Conservation (phyloP, 2,888 invertebrate species). For the Osmoderma eremita region DNA sequence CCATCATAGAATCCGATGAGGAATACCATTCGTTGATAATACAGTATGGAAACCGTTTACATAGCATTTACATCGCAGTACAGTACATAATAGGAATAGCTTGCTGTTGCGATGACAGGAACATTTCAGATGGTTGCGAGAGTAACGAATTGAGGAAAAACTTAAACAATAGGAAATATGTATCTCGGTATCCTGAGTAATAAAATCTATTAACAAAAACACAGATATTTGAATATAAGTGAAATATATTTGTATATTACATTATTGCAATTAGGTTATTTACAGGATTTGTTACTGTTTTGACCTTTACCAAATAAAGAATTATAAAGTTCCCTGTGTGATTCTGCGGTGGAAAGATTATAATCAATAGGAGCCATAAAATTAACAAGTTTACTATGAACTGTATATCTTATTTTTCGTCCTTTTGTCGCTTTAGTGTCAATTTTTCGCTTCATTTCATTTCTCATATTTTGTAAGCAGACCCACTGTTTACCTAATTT, state of each 20-base stretch:
- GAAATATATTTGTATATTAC: neutral
- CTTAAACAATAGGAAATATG: too few species aligned
- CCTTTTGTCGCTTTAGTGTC: constrained; percentile 96
- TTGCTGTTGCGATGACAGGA: too few species aligned
- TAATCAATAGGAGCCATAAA: constrained; percentile 86
- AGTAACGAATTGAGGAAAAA: too few species aligned
- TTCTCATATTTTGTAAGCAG: constrained; percentile 89
- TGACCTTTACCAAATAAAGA: constrained; percentile 78
- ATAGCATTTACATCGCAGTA: too few species aligned
- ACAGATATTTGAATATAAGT: neutral
- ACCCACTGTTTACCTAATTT: constrained; percentile 91
- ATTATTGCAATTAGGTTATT: too few species aligned
- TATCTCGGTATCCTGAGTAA: too few species aligned
- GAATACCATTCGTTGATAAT: too few species aligned
- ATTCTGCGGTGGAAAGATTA: constrained; percentile 79
- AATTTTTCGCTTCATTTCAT: constrained; percentile 91
- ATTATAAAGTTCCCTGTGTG: constrained; percentile 81
- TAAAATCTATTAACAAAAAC: neutral
- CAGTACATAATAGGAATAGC: too few species aligned
- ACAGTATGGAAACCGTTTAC: too few species aligned
- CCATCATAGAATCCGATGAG: too few species aligned
- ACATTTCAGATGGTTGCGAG: too few species aligned
- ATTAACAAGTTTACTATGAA: constrained; percentile 87
- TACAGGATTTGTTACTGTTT: neutral
- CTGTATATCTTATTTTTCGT: constrained; percentile 85